These are phyloP conservation scores for Sphenopsis melanotis DNA, from an alignment of 2,797 vertebrate genomes.

Conservation along the genomic window DNA sequence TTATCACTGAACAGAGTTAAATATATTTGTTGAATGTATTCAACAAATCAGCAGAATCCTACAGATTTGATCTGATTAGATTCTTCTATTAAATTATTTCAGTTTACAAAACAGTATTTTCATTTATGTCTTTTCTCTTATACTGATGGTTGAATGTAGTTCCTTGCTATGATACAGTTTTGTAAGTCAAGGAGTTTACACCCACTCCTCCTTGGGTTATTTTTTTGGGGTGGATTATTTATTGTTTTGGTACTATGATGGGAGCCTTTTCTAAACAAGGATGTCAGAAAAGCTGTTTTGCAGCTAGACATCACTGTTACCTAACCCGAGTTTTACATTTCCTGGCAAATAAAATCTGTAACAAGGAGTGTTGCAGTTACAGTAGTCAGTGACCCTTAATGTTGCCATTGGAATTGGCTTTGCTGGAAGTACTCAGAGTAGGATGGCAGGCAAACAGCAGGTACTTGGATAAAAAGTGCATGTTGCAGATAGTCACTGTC, in stretches of 20 bases:
- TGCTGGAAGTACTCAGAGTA: not conserved
- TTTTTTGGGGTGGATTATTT: not conserved
- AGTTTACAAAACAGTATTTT: not conserved
- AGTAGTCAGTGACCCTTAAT: not conserved
- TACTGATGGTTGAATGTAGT: not conserved
- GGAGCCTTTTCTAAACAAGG: not conserved
- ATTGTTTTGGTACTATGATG: not conserved
- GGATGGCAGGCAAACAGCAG: not conserved
- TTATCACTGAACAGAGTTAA: not conserved
- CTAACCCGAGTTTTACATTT: not conserved
- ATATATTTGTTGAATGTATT: not conserved
- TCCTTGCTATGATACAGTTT: not conserved
- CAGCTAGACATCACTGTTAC: not conserved
- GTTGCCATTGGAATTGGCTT: not conserved
- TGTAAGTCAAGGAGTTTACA: not conserved
- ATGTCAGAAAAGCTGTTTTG: not conserved
- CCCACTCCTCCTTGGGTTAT: not conserved
- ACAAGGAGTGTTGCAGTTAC: not conserved
- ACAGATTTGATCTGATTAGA: not conserved
- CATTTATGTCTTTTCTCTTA: not conserved
- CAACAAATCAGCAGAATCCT: not conserved
- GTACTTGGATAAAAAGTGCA: not conserved
- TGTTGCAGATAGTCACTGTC: not conserved
- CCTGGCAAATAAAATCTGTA: not conserved
- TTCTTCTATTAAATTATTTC: constrained; percentile 20